phyloP scores from a whole-genome alignment of 2,113 vertebrate species.

The Xiphophorus couchianus region DNA sequence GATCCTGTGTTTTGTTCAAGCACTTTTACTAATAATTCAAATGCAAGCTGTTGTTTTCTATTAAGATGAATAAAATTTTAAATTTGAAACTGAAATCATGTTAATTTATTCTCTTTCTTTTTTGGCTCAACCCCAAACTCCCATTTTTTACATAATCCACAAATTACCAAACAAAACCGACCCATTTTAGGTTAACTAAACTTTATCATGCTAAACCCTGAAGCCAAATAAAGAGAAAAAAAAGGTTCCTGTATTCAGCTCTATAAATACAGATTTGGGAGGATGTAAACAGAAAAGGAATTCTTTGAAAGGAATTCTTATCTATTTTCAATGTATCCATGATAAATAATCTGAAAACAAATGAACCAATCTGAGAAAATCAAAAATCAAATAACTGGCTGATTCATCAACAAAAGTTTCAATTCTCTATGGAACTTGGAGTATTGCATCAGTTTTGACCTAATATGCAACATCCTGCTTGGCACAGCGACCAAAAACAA shows the following conservation, averaged over 20 bases:
- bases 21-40: constrained; percentile 58
- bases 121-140: neutral
- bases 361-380: too few relatives aligned
- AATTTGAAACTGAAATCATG: constrained; percentile 24
- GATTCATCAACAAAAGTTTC: neutral
- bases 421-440: neutral
- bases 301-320: too few relatives aligned
- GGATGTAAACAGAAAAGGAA: too few relatives aligned
- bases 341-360: too few relatives aligned
- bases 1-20: constrained; percentile 22
- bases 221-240: too few relatives aligned
- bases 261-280: too few relatives aligned
- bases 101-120: neutral
- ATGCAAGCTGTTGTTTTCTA: constrained; percentile 64
- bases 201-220: too few relatives aligned
- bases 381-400: too few relatives aligned
- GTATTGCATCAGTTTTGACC: neutral
- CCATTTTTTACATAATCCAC: neutral
- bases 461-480: neutral
- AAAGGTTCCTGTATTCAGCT: too few relatives aligned
- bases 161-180: neutral
- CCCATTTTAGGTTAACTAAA: too few relatives aligned
- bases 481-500: neutral
- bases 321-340: too few relatives aligned
- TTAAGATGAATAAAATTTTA: constrained; percentile 60